Evolutionary conservation across 2,888 invertebrate species (phyloP).

Genomic region (Caradrina clavipalpis): DNA sequence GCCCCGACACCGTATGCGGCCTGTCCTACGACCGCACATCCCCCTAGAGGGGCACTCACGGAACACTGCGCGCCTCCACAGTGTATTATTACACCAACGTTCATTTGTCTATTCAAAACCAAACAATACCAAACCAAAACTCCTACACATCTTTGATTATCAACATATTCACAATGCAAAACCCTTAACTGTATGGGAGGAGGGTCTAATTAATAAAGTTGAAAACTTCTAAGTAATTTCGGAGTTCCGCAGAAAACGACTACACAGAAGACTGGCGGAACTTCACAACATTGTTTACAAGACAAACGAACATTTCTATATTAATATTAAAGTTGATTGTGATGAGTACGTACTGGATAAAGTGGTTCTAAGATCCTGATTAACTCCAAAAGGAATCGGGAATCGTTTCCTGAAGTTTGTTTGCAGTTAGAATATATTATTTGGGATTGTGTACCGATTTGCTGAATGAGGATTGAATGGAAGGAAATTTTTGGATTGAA

Average conservation of each 20-base stretch:
- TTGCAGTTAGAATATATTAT: slow-evolving; percentile 32
- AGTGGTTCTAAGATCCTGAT: slow-evolving; percentile 40
- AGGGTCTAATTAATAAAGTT: slow-evolving; percentile 72
- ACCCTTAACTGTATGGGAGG: slow-evolving; percentile 37
- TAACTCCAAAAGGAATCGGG: slow-evolving; percentile 27
- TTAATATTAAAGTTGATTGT: slow-evolving; percentile 61
- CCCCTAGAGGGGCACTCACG: too few species aligned
- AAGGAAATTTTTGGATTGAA: slow-evolving; percentile 11
- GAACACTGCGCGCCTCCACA: too few species aligned
- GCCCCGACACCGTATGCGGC: too few species aligned
- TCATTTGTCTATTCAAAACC: neutral
- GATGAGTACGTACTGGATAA: slow-evolving; percentile 25
- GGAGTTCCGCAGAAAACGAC: slow-evolving; percentile 67
- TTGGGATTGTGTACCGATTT: slow-evolving; percentile 30
- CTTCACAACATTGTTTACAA: slow-evolving; percentile 52
- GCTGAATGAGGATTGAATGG: slow-evolving; percentile 12
- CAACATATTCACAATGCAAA: slow-evolving; percentile 16
- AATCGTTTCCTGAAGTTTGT: slow-evolving; percentile 33
- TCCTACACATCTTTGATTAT: slow-evolving; percentile 8
- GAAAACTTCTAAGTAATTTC: slow-evolving; percentile 72
- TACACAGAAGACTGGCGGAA: slow-evolving; percentile 41
- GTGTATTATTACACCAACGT: too few species aligned
- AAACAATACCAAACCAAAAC: slow-evolving; percentile 10
- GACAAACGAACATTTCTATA: slow-evolving; percentile 53
- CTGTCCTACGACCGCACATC: too few species aligned